phyloP scores from a whole-genome alignment of 2,113 vertebrate species.

The Odocoileus hemionus region DNA sequence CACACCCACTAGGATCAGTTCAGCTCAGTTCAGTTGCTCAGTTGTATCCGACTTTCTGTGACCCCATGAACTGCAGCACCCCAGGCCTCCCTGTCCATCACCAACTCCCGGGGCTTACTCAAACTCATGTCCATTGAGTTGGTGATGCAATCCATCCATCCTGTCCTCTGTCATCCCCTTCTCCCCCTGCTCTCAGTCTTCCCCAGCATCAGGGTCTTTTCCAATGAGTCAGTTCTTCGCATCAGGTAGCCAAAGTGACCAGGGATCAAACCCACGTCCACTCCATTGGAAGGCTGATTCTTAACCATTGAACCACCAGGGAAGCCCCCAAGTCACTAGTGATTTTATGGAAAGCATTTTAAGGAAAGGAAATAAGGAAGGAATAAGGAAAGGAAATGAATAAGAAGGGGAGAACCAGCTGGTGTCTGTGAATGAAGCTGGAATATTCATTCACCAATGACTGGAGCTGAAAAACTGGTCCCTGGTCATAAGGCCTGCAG shows the following conservation, averaged over 20 bases:
- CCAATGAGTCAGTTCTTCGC: background rate
- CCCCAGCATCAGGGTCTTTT: background rate
- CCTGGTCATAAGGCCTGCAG: background rate
- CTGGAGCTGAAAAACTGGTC: background rate
- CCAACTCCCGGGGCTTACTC: background rate
- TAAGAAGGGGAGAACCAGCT: background rate
- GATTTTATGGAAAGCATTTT: background rate
- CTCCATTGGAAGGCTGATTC: background rate
- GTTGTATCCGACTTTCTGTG: background rate
- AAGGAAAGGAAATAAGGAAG: background rate
- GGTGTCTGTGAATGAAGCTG: too few relatives aligned
- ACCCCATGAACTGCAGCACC: background rate
- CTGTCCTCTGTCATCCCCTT: background rate
- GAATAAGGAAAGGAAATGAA: background rate
- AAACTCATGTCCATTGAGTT: background rate
- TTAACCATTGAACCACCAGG: background rate
- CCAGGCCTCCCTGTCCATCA: background rate
- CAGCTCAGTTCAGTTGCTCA: background rate
- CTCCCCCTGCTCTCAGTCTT: background rate
- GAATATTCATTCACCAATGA: fast-evolving
- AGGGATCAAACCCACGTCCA: background rate
- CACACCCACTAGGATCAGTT: background rate
- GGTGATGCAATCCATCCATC: background rate
- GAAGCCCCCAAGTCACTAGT: background rate
- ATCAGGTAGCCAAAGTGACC: background rate